Base-by-base conservation (phyloP, 2,888 invertebrate species). In the Tromatobia lineatoria region DNA sequence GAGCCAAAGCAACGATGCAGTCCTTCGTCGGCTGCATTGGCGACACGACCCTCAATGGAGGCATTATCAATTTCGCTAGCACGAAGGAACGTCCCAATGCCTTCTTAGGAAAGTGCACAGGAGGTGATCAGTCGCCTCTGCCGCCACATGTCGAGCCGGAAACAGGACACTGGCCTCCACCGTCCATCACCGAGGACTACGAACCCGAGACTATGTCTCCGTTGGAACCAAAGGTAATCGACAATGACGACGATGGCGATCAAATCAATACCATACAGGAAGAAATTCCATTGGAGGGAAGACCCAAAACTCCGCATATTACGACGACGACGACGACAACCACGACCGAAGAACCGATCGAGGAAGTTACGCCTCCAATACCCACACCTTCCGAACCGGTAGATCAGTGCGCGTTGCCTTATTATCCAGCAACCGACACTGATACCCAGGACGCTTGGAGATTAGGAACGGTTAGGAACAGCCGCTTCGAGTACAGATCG, bases 11-110 rank as follows among this genome's bases (percentile, higher is more conserved):
- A 0, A 94, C 95, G 69, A 94, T 94, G 4, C 95, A 38, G 38
- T 10, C 97, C 3, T 98, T 99, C 92, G 94, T 95, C 34, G 99
- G 99, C 1, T 99, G 99, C 94, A 96, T 99, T 59, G 98, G 98
- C 0, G 99, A 99, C 93, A 97, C 98, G 0, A 98, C 98, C 0
- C 94, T 99, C 73, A 98, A 99, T 92, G 97, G 97, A 1, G 95
- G 95, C 80, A 96, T 96, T 70, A 95, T 97, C 67, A 97, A 98
- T 92, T 97, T 98, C 93, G 97, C 97, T 0, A 95, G 96, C 87
- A 95, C 96, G 1, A 95, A 95, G 0, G 96, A 96, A 85, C 95
- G 94, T 85, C 94, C 94, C 45, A 94, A 95, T 69, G 96, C 95
- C 64, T 94, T 95, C 67, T 93, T 96, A 10, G 96, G 96, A 54